These are phyloP conservation scores for Cynocephalus volans DNA, from an alignment of 2,113 vertebrate species.

Conservation along the genomic window DNA sequence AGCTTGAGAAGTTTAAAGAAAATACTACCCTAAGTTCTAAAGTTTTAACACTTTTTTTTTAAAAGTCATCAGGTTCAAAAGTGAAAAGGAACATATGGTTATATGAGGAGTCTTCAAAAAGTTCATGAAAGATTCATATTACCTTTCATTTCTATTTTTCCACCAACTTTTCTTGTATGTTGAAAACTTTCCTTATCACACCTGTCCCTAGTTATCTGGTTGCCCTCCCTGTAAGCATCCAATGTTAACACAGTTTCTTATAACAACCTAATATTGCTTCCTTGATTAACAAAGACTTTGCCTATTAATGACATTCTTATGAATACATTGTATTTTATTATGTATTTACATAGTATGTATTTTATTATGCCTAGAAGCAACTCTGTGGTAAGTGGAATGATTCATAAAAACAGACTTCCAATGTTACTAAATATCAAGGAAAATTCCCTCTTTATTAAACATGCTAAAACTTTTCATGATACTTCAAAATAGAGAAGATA, in stretches of 20 bases:
- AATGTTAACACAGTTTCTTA: background rate
- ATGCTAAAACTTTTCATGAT: background rate
- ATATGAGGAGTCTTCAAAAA: too few species aligned
- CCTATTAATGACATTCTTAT: background rate
- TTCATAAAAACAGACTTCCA: background rate
- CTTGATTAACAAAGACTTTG: background rate
- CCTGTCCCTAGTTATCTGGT: background rate
- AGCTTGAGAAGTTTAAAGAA: conserved; percentile 19
- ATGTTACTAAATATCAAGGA: background rate
- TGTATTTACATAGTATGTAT: background rate
- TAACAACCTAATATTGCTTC: background rate
- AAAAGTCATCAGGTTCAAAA: conserved; percentile 1
- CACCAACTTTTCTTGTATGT: too few species aligned
- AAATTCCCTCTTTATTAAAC: conserved; percentile 1
- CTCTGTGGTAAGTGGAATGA: background rate
- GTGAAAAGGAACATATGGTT: conserved; percentile 51
- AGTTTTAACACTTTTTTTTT: background rate
- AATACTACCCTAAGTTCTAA: background rate
- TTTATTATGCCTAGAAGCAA: conserved; percentile 35
- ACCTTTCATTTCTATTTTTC: too few species aligned
- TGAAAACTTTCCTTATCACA: background rate
- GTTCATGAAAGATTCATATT: too few species aligned
- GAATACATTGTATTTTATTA: background rate
- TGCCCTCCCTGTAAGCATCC: background rate
- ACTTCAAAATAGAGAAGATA: background rate